Evolutionary conservation across 2,797 vertebrate species (phyloP).

Genomic region (Sebastes trivittatus): DNA sequence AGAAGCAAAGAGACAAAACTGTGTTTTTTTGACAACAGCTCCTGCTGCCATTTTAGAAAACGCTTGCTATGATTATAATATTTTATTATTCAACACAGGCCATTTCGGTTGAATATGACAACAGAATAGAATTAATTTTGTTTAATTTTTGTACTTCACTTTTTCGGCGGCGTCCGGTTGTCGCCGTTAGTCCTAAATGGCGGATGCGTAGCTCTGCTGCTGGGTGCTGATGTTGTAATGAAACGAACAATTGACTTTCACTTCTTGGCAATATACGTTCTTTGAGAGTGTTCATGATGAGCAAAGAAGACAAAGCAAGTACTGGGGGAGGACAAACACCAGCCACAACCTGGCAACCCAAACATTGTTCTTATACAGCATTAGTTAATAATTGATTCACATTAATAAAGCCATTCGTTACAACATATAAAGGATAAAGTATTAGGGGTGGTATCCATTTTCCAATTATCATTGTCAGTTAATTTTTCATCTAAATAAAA

Average conservation of each 20-base stretch:
- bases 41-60: accelerated
- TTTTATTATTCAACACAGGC: too few relatives aligned
- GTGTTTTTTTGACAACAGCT: too few relatives aligned
- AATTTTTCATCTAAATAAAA: not conserved
- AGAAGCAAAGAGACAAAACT: too few relatives aligned
- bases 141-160: too few relatives aligned
- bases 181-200: accelerated
- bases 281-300: not conserved
- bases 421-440: not conserved
- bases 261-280: too few relatives aligned
- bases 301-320: not conserved
- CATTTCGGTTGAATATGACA: too few relatives aligned
- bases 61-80: too few relatives aligned
- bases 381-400: not conserved
- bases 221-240: too few relatives aligned
- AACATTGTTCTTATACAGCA: not conserved
- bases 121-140: too few relatives aligned
- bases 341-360: not conserved
- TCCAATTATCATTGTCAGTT: not conserved
- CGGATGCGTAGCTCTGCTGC: accelerated
- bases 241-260: too few relatives aligned
- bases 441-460: not conserved
- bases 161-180: accelerated
- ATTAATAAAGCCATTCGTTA: not conserved
- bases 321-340: not conserved